Conservation (phyloP, 1,140 invertebrate genomes). For the Anoplophora glabripennis region DNA sequence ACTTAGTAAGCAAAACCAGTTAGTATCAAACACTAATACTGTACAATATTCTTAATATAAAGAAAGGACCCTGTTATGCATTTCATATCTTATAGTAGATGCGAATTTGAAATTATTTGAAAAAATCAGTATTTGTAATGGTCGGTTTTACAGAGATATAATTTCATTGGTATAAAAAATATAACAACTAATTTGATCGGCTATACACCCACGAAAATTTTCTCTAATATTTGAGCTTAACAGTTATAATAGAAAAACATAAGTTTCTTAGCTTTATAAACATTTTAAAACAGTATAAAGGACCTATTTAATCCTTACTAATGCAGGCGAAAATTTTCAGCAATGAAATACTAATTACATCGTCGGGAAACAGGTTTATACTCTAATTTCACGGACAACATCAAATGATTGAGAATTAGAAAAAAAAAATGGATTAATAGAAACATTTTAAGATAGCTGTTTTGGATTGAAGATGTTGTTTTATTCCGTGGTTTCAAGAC, state of each 20-base stretch:
- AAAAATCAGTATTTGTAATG: conserved; percentile 11
- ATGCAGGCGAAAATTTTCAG: conserved; percentile 4
- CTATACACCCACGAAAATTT: conserved; percentile 4
- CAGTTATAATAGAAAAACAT: neutral
- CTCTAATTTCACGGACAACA: too few species aligned
- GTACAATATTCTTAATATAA: neutral
- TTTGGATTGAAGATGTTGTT: too few species aligned
- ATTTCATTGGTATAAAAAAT: conserved; percentile 13
- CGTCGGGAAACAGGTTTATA: conserved; percentile 2
- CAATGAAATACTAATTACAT: conserved; percentile 4
- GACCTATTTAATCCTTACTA: neutral
- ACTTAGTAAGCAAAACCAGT: neutral
- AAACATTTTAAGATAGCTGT: too few species aligned
- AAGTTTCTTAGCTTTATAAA: neutral
- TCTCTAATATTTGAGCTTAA: conserved; percentile 7
- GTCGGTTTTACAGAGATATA: conserved; percentile 5
- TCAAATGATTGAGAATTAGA: too few species aligned
- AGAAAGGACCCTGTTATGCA: neutral
- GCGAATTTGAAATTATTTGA: neutral
- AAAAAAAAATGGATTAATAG: too few species aligned
- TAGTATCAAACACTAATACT: neutral
- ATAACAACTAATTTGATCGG: conserved; percentile 16
- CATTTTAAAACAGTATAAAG: neutral
- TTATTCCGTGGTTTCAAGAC: too few species aligned
- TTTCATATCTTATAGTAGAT: neutral